These are phyloP conservation scores for Hirtodrosophila alboralis DNA, from an alignment of 2,888 invertebrate species.

Conservation along the genomic window DNA sequence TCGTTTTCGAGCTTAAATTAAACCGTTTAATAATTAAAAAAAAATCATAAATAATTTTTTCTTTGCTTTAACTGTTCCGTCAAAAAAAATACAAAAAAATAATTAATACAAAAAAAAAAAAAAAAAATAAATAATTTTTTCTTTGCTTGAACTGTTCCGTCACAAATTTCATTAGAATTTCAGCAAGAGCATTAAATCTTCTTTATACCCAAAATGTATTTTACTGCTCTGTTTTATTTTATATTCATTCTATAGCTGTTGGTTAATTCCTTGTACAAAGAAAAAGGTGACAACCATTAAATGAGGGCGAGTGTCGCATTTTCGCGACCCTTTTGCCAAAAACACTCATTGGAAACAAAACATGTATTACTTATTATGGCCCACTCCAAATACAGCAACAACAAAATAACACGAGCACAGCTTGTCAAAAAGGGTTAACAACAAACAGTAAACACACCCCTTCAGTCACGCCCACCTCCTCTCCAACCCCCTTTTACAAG, in stretches of 20 bases:
- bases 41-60: no score
- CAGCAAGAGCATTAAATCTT: no score
- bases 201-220: no score
- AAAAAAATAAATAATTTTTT: no score
- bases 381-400: background rate
- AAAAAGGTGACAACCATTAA: conserved; percentile 48
- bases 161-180: no score
- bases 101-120: no score
- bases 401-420: conserved; percentile 11
- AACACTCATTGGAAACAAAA: conserved; percentile 56
- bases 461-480: background rate
- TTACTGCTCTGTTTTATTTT: background rate
- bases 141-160: no score
- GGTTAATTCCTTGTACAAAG: conserved; percentile 35
- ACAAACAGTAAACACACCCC: conserved; percentile 14
- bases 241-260: conserved; percentile 4
- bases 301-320: conserved; percentile 39
- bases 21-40: no score
- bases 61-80: no score
- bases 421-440: conserved; percentile 63
- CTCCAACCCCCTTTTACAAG: conserved; percentile 44
- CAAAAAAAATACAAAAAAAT: no score
- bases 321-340: conserved; percentile 36
- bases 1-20: no score
- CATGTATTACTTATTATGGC: conserved; percentile 63